Base-by-base conservation (phyloP, 2,797 vertebrate genomes). In the Florisuga fusca region DNA sequence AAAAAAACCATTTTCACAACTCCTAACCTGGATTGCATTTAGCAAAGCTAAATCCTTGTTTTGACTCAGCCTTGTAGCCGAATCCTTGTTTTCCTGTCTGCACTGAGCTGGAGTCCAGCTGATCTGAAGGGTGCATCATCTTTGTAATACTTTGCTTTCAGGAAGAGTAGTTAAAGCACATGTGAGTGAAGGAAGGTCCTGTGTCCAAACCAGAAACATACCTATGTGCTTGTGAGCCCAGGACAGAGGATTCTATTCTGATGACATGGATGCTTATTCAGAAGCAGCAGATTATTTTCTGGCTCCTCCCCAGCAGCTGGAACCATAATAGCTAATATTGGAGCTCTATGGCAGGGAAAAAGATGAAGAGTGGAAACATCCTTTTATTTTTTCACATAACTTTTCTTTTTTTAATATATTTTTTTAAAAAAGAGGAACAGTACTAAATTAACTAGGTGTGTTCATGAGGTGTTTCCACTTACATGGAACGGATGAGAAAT, bases 131-230 rank as follows among this genome's bases (percentile, higher is more conserved):
- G 14, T 2, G 21, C 25, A 18, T 17, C 2, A 0, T 21, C 54
- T 77, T 27, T 43, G 22, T 16, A 55, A 17, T 5, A 7, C 48
- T 62, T 53, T 82, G 14, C 29, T 1, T 10, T 33, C 18, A 21
- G 22, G 20, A 62, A 74, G 53, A 7, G 19, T 14, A 9, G 8
- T 27, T 50, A 23, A 43, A 89, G 6, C 61, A 33, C 19, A 9
- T 0, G 0, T 33, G 5, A 10, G 50, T 8, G 29, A 13, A 45
- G 15, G 14, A 17, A n/a, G 58, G 74, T 31, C n/a, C n/a, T 27
- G 29, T 45, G 36, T 3, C 13, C 19, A 48, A 19, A 57, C 3
- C 25, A 57, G 58, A 33, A 34, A 38, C 9, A 3, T 7, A 2
- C 0, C 2, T 11, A 8, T 68, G 34, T 29, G 23, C 48, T 51